Evolutionary conservation across 1,140 invertebrate species (phyloP), one percentile per base, ranked within the genome.

Genomic region (Caenorhabditis latens): DNA sequence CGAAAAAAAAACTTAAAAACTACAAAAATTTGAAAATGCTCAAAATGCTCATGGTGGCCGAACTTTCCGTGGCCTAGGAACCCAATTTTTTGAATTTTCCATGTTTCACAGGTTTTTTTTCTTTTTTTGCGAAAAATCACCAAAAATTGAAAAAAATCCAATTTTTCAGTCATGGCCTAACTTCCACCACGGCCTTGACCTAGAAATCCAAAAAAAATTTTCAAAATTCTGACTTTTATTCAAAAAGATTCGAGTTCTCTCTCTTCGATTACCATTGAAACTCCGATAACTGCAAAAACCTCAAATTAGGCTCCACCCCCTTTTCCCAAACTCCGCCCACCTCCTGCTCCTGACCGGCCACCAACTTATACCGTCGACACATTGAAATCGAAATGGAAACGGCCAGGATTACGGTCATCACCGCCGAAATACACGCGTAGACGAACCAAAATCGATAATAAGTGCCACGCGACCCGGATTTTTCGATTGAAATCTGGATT

Each of bases 381-480:
- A 79, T 79, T 53, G 71, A 79, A 40, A 79, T 32, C 4, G 42
- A 13, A 16, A 46, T 42, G n/a, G n/a, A 43, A 11, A 79, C 4
- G 1, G 53, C 19, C 1, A 79, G 46, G 40, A 79, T 24, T 32
- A 50, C 71, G 7, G 46, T 50, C 46, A 50, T 79, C n/a, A 32
- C 21, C 46, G 11, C 8, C 71, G 71, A 79, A n/a, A 79, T 53
- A 6, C 14, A 16, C 8, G 46, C 71, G 14, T 79, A 79, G 24
- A 79, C 42, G 46, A 79, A 53, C 71, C 43, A 79, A 46, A 79
- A 79, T 13, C 46, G 71, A 24, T 79, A 79, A 46, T 79, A 79
- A 11, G 71, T 71, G 16, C 67, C 67, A 43, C 13, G 21, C 0
- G 13, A 5, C 4, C 9, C 21, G 9, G 63, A 32, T 16, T 71